Conservation (phyloP, 2,888 invertebrate species). For the Gasteruption jaculator region DNA sequence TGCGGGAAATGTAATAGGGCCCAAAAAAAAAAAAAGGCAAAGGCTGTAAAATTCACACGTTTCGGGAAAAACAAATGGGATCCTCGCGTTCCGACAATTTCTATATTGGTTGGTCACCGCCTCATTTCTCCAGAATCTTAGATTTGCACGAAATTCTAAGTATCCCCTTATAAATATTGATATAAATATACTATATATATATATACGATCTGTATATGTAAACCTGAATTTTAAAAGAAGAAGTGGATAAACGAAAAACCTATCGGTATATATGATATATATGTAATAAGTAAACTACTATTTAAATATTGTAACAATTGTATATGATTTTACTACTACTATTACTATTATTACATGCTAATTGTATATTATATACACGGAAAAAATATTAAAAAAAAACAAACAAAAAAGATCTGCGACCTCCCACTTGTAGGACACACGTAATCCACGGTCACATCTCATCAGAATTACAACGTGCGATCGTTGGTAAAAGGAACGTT, state of each 20-base stretch:
- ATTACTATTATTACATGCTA: no score
- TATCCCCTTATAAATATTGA: conserved; percentile 49
- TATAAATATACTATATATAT: conserved; percentile 38
- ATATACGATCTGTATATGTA: conserved; percentile 44
- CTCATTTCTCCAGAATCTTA: no score
- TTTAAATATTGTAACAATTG: conserved; percentile 53
- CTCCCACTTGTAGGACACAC: conserved; percentile 50
- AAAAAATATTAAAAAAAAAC: no score
- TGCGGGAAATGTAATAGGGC: no score
- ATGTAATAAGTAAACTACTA: conserved; percentile 53
- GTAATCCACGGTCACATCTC: conserved; percentile 28
- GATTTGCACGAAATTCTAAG: no score
- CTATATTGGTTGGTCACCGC: no score
- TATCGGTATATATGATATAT: conserved; percentile 45
- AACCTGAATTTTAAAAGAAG: conserved; percentile 35
- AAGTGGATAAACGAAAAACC: conserved; percentile 37
- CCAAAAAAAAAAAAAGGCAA: no score
- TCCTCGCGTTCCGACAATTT: no score
- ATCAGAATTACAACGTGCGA: conserved; percentile 19
- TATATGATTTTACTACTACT: conserved; percentile 53
- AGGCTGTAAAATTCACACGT: no score
- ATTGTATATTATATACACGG: conserved; percentile 51
- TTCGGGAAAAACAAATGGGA: no score
- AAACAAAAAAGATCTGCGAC: conserved; percentile 47
- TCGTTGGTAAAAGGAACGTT: no score